A percentile compares a stretch with the other conserved stretches of the same genome.
Conservation (phyloP, 2,113 vertebrate species). For the Mixornis gularis region DNA sequence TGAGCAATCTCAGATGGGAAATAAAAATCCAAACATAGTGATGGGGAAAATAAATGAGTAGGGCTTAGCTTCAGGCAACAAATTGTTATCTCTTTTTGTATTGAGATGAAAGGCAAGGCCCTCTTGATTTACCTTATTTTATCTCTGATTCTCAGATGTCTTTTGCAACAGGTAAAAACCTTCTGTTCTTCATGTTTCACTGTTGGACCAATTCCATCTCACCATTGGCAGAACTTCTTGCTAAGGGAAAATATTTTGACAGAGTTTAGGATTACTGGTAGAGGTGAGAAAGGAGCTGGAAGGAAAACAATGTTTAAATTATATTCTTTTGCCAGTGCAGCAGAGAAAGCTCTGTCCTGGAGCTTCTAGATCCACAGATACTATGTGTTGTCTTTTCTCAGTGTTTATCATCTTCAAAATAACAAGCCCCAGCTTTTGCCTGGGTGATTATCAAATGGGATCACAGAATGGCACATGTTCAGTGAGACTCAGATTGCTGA, state of each 20-base stretch:
- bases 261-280: conserved; percentile 18
- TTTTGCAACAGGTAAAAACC: conserved; percentile 31
- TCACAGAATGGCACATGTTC: background rate
- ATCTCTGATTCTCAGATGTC: background rate
- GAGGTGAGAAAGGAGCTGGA: conserved; percentile 31
- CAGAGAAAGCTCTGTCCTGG: background rate
- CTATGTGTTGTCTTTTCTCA: background rate
- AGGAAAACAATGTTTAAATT: background rate
- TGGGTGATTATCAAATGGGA: background rate
- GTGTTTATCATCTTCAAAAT: background rate
- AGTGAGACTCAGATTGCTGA: background rate
- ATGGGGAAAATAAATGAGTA: background rate
- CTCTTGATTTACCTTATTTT: background rate
- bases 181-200: conserved; percentile 9
- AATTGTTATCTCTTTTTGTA: background rate
- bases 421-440: background rate
- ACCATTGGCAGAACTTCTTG: conserved; percentile 19
- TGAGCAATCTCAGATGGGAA: background rate
- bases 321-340: background rate
- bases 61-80: background rate
- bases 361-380: background rate
- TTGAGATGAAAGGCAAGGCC: background rate
- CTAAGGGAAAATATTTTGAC: conserved; percentile 50
- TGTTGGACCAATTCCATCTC: background rate
- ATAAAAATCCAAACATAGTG: background rate